Conservation (phyloP, 2,797 vertebrate genomes). For the Cheirogaleus major region DNA sequence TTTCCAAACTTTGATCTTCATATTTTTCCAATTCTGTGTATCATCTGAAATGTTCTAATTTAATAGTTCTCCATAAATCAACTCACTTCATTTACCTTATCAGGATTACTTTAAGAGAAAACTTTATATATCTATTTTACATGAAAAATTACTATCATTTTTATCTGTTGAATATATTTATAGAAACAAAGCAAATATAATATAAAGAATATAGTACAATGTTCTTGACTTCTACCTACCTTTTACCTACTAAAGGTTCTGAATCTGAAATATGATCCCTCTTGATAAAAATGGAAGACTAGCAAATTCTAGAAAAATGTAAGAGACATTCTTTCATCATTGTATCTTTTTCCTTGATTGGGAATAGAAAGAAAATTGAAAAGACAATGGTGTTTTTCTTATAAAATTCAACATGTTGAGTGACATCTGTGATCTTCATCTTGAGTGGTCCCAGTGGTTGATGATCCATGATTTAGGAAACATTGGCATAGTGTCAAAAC, state of each 20-base stretch:
- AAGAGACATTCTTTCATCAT: neutral
- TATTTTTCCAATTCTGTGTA: neutral
- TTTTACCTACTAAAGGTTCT: neutral
- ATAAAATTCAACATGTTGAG: neutral
- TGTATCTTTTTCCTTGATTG: neutral
- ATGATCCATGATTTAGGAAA: neutral
- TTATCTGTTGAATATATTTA: neutral
- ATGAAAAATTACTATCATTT: neutral
- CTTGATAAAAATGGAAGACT: neutral
- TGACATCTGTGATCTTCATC: neutral
- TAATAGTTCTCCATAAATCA: neutral
- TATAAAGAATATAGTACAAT: neutral
- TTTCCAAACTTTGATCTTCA: neutral
- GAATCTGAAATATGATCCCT: neutral
- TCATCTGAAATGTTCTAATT: neutral
- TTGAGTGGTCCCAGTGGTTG: neutral
- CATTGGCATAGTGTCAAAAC: neutral
- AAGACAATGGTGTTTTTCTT: neutral
- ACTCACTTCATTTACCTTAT: neutral
- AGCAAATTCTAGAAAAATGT: neutral
- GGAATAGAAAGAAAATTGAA: neutral
- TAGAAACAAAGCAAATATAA: neutral
- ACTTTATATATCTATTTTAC: neutral
- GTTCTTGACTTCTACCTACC: neutral
- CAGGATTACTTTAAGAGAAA: neutral